These are phyloP conservation scores for Conus betulinus DNA, from an alignment of 1,140 invertebrate species.

Conservation along the genomic window DNA sequence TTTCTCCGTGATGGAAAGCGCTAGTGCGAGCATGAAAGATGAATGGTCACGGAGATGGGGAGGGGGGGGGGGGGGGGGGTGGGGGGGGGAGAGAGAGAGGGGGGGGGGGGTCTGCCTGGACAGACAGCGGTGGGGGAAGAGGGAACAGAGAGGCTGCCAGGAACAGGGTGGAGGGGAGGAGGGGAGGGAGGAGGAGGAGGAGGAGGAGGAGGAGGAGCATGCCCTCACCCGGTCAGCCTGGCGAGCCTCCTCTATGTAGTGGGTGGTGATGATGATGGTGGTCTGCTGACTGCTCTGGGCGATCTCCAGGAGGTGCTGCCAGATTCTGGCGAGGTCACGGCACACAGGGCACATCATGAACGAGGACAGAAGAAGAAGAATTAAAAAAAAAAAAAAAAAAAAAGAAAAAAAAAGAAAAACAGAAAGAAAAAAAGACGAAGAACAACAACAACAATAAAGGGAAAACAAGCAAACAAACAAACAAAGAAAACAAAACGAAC, in stretches of 20 bases:
- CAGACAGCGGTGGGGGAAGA: too few species aligned
- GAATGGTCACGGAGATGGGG: background rate
- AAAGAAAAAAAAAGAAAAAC: too few species aligned
- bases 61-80: background rate
- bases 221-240: slow-evolving; percentile 86
- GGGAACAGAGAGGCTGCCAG: background rate
- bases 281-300: slow-evolving; percentile 86
- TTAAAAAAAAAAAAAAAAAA: too few species aligned
- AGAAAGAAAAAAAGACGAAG: too few species aligned
- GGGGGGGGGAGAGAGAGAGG: too few species aligned
- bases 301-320: slow-evolving; percentile 92
- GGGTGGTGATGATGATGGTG: slow-evolving; percentile 95
- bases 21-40: too few species aligned
- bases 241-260: slow-evolving; percentile 94
- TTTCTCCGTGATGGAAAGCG: too few species aligned
- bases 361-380: too few species aligned
- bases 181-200: background rate
- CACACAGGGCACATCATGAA: too few species aligned
- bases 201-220: background rate
- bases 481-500: too few species aligned
- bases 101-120: background rate
- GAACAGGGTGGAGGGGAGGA: background rate
- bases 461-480: too few species aligned
- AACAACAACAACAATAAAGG: too few species aligned
- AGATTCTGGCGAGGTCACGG: slow-evolving; percentile 88